Evolutionary conservation across 2,888 invertebrate genomes (phyloP), one percentile per base, ranked within the genome.

Genomic region (Corbicula japonica): DNA sequence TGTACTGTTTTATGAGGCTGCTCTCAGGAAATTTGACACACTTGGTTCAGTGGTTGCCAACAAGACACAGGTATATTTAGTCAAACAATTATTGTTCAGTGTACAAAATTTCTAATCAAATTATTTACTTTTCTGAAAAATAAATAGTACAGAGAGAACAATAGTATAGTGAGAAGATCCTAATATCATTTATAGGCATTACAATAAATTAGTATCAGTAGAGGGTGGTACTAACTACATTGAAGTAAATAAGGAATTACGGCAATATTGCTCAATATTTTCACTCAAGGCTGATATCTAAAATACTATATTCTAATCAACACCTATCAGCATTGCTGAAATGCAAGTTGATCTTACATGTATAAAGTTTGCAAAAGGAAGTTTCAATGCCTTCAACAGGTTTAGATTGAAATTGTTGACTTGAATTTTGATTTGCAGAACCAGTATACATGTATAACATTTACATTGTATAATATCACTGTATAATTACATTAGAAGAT

Each of bases 51-150:
- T 54, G 0, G 3, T 41, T 15, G 21, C 21, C 0, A 66, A 54
- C 21, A 54, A 66, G 44, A 18, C 54, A 54, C 26, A 66, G 66
- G 66, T 66, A 66, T n/a, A n/a, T n/a, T n/a, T n/a, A n/a, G n/a
- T n/a, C n/a, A n/a, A n/a, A n/a, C n/a, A n/a, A n/a, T n/a, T n/a
- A n/a, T n/a, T n/a, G n/a, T n/a, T n/a, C n/a, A n/a, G n/a, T n/a
- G n/a, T n/a, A n/a, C n/a, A n/a, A n/a, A n/a, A n/a, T n/a, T n/a
- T n/a, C n/a, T n/a, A n/a, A n/a, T n/a, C n/a, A 62, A 30, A 41
- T 21, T 1, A n/a, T 48, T 1, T 48, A 8, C 18, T 38, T 12
- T 18, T 12, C 18, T 8, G 41, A 12, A 38, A 38, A 38, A 38
- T 12, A 38, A 38, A 38, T 18, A 12, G 15, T 38, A 15, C 18